These are phyloP conservation scores for Electrona antarctica DNA, from an alignment of 2,113 vertebrate genomes.

Conservation along the genomic window DNA sequence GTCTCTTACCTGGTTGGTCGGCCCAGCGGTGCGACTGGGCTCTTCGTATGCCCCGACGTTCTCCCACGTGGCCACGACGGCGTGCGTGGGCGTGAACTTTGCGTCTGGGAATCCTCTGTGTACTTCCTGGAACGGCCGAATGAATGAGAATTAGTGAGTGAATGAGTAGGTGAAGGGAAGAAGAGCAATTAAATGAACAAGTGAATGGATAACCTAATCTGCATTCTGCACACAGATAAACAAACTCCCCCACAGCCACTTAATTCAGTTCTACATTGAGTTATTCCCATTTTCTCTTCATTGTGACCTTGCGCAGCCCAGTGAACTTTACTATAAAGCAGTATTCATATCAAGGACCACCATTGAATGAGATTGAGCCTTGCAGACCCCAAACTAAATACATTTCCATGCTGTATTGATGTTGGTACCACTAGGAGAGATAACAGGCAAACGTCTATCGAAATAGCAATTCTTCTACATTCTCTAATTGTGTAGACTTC, in stretches of 20 bases:
- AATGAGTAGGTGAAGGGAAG: no score
- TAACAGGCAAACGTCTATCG: no score
- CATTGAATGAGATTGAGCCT: no score
- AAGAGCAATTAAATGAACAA: conserved; percentile 46
- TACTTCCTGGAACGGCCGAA: conserved; percentile 74
- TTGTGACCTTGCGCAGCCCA: no score
- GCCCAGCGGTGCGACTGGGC: conserved; percentile 49
- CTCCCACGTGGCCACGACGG: conserved; percentile 91
- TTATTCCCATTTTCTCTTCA: no score
- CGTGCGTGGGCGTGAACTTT: conserved; percentile 81
- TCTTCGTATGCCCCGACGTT: conserved; percentile 88
- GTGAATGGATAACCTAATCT: conserved; percentile 15
- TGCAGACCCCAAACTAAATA: no score
- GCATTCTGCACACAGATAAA: not conserved
- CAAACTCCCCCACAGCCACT: not conserved
- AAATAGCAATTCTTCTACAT: no score
- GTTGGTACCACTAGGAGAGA: no score
- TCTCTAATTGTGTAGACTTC: no score
- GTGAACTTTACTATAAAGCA: no score
- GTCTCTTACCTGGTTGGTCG: conserved; percentile 83
- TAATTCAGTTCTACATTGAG: not conserved
- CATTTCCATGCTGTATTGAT: no score
- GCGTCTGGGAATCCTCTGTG: conserved; percentile 82
- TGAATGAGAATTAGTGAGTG: conserved; percentile 7
- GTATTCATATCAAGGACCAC: no score